Base-by-base conservation (phyloP, 2,797 vertebrate species). In the Columba guinea region DNA sequence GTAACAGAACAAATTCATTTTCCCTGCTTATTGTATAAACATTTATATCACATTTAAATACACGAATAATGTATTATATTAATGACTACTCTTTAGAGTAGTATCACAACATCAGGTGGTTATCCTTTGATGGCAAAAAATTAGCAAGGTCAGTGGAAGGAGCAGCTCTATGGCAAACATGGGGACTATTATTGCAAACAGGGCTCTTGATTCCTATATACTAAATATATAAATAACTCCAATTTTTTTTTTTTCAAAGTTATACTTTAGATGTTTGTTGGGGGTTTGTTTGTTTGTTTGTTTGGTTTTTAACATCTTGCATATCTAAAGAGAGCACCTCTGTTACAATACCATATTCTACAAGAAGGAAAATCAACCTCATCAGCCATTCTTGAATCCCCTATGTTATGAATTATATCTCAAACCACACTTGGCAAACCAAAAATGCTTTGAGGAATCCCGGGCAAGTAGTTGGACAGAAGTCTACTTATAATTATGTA, bases 331-430 rank as follows among this genome's bases (percentile, higher is more conserved):
- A 73, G 22, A 84, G 11, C 21, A 73, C 82, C 39, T 93, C 73
- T 86, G 30, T 83, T 86, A 86, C 39, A 60, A 30, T 53, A 68
- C 20, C 17, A 59, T 41, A 53, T 71, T 89, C 73, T 81, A 67
- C 53, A 93, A 84, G 35, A 84, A 65, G 34, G 58, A 89, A 95
- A 93, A 93, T 80, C 71, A 93, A 91, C 59, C 56, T 90, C 75
- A 90, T 62, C 70, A 84, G 32, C 35, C 74, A 14, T 76, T 84
- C 83, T 86, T 69, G 67, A 96, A 84, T 88, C 44, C 15, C 53
- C 30, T 56, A 64, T 3, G 0, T 87, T 91, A 92, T 80, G 79
- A 89, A 93, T 81, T 95, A 85, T 49, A 78, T 80, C 73, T 91
- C 55, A 93, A 96, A 85, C 44, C 62, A 87, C 48, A 81, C 64